Evolutionary conservation across 2,888 invertebrate species (phyloP), one percentile per base, ranked within the genome.

Genomic region (Troglohyphantes excavatus): DNA sequence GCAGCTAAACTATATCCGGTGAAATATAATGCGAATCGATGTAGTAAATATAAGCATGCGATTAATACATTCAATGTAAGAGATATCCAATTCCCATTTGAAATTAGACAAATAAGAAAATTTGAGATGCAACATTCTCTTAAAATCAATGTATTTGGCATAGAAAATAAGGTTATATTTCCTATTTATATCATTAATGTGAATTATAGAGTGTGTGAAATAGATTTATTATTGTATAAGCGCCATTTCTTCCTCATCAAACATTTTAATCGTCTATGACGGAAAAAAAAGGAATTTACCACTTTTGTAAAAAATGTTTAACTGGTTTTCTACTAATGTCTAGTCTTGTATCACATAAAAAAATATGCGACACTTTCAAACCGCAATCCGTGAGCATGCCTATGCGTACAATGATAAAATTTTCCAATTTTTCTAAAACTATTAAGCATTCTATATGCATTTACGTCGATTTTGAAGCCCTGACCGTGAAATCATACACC

Each of bases 1-100:
- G n/a, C 33, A 1, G 76, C 76, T 2, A 63, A 33, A 33, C 21
- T 76, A 11, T 76, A 63, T 63, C 39, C 76, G n/a, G 0, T n/a
- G 0, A 53, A 53, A 2, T 59, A 5, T 1, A 26, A 75, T 59
- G 3, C 59, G 0, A n/a, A 73, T 29, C 29, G 9, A 29, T 26
- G 27, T 6, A 27, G 6, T 68, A 26, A 33, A 68, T 29, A 68
- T 17, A 29, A 3, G 0, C 26, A 59, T 65, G 2, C 6, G 5
- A 17, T 65, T 3, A 33, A 33, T 9, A 33, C 6, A 7, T 59
- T 59, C 17, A 59, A 1, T 7, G 21, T 59, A 1, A 59, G 1
- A 1, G 21, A 17, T 2, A 1, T 59, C 9, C 9, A 59, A 59
- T 59, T 3, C 21, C 59, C 59, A 59, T 19, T 59, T 21, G 0